phyloP scores from a whole-genome alignment of 1,140 invertebrate species.

The Diabrotica undecimpunctata region DNA sequence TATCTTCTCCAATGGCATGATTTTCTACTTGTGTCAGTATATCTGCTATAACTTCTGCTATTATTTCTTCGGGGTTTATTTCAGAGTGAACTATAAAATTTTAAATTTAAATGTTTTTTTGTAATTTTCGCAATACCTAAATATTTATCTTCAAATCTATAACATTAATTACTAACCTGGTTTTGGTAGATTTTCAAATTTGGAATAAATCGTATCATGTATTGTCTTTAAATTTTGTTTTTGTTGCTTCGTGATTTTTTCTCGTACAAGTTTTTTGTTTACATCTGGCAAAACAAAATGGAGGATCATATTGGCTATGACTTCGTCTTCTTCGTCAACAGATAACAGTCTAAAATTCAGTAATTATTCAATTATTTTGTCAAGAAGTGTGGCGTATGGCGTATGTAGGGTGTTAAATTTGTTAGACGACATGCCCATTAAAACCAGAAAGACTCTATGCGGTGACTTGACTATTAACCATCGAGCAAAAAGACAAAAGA shows the following conservation, averaged over 20 bases:
- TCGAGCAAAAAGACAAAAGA: too few relatives aligned
- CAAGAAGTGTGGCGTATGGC: too few relatives aligned
- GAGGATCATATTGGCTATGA: conserved; percentile 59
- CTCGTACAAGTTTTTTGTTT: conserved; percentile 44
- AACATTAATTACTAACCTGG: conserved; percentile 17
- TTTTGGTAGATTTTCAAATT: conserved; percentile 36
- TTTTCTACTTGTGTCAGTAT: background rate
- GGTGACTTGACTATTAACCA: too few relatives aligned
- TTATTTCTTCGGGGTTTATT: background rate
- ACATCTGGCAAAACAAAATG: conserved; percentile 62
- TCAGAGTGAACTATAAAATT: background rate
- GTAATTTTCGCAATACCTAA: too few relatives aligned
- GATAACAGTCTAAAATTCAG: background rate
- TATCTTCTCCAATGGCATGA: too few relatives aligned
- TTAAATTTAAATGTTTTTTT: too few relatives aligned
- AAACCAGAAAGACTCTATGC: too few relatives aligned
- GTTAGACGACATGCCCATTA: too few relatives aligned
- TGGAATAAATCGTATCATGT: conserved; percentile 38
- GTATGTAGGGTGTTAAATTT: too few relatives aligned
- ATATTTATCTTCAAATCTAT: background rate
- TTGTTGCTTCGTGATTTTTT: conserved; percentile 42
- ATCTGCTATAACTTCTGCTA: background rate
- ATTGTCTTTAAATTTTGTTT: conserved; percentile 34
- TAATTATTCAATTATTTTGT: too few relatives aligned
- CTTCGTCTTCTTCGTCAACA: conserved; percentile 50